Evolutionary conservation across 2,888 invertebrate genomes (phyloP).

Genomic region (Nomada lathburiana): DNA sequence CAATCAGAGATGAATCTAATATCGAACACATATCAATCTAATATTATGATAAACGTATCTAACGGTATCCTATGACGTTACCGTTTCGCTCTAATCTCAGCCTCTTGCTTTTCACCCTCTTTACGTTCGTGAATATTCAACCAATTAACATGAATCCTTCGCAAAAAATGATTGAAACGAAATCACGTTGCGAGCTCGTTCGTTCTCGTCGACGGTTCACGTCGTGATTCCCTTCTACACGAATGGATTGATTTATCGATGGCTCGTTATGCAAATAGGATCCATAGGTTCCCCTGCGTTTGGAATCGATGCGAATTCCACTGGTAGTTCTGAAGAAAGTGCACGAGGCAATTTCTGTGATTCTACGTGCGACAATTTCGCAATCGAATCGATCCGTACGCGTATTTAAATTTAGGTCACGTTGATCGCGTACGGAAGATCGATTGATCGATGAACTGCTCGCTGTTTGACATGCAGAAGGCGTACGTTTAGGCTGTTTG

Average conservation of each 20-base stretch:
- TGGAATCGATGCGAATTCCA: neutral
- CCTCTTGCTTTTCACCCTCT: constrained; percentile 21
- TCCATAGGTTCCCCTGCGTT: neutral
- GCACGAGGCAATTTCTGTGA: constrained; percentile 26
- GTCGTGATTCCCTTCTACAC: constrained; percentile 2
- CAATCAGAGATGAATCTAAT: no score
- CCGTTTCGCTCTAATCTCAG: constrained; percentile 13
- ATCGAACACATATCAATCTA: neutral
- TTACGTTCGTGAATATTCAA: constrained; percentile 32
- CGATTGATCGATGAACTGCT: neutral
- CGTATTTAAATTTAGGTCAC: constrained; percentile 58
- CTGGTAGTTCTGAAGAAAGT: neutral
- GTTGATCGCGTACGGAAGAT: neutral
- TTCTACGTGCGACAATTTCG: constrained; percentile 56
- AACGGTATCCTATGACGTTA: constrained; percentile 17
- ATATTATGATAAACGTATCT: constrained; percentile 19
- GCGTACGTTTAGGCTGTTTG: neutral
- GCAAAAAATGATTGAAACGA: constrained; percentile 22
- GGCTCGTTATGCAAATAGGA: constrained; percentile 32
- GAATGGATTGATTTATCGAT: constrained; percentile 36
- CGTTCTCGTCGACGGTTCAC: neutral
- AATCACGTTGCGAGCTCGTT: constrained; percentile 10
- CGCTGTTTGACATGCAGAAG: neutral
- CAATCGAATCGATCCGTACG: constrained; percentile 50
- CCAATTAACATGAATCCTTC: constrained; percentile 14